Evolutionary conservation across 1,140 invertebrate species (phyloP), one percentile per base, ranked within the genome.

Genomic region (Heliconius nattereri): DNA sequence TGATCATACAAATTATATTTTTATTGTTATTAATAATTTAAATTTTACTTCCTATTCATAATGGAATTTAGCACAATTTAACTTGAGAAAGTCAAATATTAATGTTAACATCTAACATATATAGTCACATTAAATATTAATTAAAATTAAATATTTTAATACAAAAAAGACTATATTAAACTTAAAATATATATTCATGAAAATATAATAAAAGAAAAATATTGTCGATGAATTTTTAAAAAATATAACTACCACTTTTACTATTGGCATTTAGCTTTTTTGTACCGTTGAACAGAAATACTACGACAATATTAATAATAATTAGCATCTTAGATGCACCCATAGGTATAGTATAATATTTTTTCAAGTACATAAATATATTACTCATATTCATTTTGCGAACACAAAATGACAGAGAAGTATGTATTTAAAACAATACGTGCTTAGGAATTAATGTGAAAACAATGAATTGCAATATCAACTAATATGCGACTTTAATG

Each of bases 381-480:
- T 40, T 35, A 40, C 66, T 77, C 76, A 49, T 19, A 54, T 52
- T 71, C 76, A 77, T 49, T 77, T 77, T 77, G 76, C 45, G 8
- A 71, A 3, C 49, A 77, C 76, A 77, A 77, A 77, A 72, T 77
- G 76, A 54, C 40, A 77, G 76, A 77, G 76, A 77, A 35, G 49
- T 76, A 57, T 57, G 40, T 19, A 66, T 66, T 66, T 66, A 66
- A 66, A 13, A 66, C 60, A 66, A 16, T 29, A 66, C 26, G 60
- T 66, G 23, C 23, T 66, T 66, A 3, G 8, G 54, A 57, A 23
- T 57, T 57, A 57, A 57, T 1, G n/a, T 23, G n/a, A 57, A 57
- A 57, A 19, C 23, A 60, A 60, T 26, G n/a, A 60, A 23, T 13
- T 7, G 0, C n/a, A 60, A 60, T 26, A 66, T 66, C 60, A 13